phyloP scores from a whole-genome alignment of 2,888 invertebrate species.

The Digitonthophagus gazella region DNA sequence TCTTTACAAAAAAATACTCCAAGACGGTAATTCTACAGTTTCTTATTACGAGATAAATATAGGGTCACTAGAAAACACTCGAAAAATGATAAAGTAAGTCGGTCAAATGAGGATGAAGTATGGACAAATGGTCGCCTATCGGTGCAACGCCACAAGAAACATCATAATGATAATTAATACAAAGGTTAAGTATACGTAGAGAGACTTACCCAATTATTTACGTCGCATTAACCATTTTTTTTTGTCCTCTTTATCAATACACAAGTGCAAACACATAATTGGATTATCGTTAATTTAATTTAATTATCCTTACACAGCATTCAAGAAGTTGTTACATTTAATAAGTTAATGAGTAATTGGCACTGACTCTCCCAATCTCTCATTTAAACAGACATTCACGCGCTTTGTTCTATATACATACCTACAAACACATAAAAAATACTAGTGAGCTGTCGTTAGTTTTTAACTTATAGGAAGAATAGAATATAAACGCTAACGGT shows the following conservation, averaged over 20 bases:
- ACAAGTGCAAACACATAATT: constrained; percentile 52
- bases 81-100: constrained; percentile 38
- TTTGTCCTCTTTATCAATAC: constrained; percentile 47
- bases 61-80: constrained; percentile 49
- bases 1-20: constrained; percentile 29
- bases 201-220: constrained; percentile 4
- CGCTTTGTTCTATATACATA: constrained; percentile 44
- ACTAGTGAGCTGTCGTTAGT: constrained; percentile 37
- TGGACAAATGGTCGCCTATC: constrained; percentile 41
- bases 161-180: constrained; percentile 33
- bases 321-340: constrained; percentile 51
- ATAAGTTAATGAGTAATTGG: constrained; percentile 50
- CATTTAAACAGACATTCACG: constrained; percentile 28
- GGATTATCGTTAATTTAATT: constrained; percentile 23
- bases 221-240: constrained; percentile 6
- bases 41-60: constrained; percentile 31
- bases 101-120: constrained; percentile 35
- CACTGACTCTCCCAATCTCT: constrained; percentile 47
- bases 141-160: too few relatives aligned
- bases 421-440: constrained; percentile 44
- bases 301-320: constrained; percentile 53
- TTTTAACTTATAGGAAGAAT: constrained; percentile 15
- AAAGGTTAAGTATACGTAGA: constrained; percentile 31
- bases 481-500: constrained; percentile 3
- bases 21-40: constrained; percentile 29